Evolutionary conservation across 1,140 invertebrate genomes (phyloP).

Genomic region (Geopemphigus sp.): DNA sequence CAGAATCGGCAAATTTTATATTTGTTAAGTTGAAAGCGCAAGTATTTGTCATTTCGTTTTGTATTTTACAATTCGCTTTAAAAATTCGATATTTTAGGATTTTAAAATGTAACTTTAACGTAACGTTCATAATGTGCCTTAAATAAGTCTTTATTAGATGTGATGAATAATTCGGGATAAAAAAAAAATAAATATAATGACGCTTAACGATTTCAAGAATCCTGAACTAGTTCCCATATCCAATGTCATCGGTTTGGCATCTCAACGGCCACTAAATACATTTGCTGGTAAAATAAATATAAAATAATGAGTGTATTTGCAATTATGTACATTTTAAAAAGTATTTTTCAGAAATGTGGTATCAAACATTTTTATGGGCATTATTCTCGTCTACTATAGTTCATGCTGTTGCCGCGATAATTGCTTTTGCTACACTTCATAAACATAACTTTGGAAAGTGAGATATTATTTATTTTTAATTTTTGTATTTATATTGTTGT

Average conservation of each 20-base stretch:
- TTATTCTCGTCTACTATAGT: constrained; percentile 90
- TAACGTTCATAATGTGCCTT: no score
- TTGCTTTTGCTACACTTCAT: constrained; percentile 83
- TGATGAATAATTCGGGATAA: not conserved
- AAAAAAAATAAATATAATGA: constrained; percentile 10
- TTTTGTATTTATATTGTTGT: no score
- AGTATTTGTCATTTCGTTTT: no score
- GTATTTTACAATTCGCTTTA: no score
- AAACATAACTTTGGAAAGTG: constrained; percentile 89
- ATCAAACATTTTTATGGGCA: constrained; percentile 90
- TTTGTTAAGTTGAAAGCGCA: no score
- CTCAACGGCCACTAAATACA: constrained; percentile 31
- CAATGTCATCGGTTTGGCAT: constrained; percentile 41
- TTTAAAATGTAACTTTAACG: no score
- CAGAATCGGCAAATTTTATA: no score
- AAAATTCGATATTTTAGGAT: no score
- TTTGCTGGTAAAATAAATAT: constrained; percentile 24
- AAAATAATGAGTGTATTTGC: not conserved
- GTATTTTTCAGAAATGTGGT: constrained; percentile 86
- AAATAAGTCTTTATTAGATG: not conserved
- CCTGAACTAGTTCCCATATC: constrained; percentile 35
- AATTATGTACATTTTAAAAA: constrained; percentile 14
- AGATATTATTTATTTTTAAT: constrained; percentile 52
- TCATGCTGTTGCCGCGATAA: constrained; percentile 83
- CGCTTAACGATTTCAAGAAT: constrained; percentile 24